Base-by-base conservation (phyloP, 2,113 vertebrate genomes). In the Ciconia stormi region DNA sequence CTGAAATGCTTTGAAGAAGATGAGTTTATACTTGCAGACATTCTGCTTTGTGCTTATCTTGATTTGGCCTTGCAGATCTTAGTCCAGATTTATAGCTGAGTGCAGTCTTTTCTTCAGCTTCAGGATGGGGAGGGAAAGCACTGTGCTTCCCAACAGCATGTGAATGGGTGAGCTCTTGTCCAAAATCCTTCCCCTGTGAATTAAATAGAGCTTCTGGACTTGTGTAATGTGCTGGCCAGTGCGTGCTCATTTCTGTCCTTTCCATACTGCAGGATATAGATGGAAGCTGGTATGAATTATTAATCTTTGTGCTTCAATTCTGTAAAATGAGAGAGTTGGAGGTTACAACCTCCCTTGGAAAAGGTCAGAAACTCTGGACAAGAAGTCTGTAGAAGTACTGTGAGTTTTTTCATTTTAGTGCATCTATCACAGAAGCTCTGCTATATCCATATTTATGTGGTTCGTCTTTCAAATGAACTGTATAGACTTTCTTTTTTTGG, bases 1-100 rank as follows among this genome's bases (percentile, higher is more conserved):
- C 85, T 95, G 94, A 97, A 97, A 95, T 27, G 38, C 97, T 97
- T 97, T 95, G 97, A 96, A 95, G 94, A 91, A 95, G 91, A 96
- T 95, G 93, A 95, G 96, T 95, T 97, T 94, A 73, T 95, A 95
- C 93, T 96, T 94, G 96, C 95, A 95, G 93, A 72, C 90, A 71
- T 90, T 92, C 90, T 97, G 85, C 94, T 96, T 83, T 94, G 81
- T 69, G 83, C 93, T 95, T 96, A 94, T 97, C 95, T 97, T 96
- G 96, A 96, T 96, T 93, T 95, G 87, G 93, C 91, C 91, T 94
- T 95, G 71, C 87, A 96, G 95, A 80, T 95, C 87, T 93, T 87
- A 85, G 95, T 97, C 97, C 94, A 95, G 94, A 96, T 94, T 95
- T 97, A 94, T 93, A 72, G 95, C 85, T 94, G 77, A 95, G 61